These are phyloP conservation scores for Drosophila cracens DNA, from an alignment of 2,888 invertebrate species.

Conservation along the genomic window DNA sequence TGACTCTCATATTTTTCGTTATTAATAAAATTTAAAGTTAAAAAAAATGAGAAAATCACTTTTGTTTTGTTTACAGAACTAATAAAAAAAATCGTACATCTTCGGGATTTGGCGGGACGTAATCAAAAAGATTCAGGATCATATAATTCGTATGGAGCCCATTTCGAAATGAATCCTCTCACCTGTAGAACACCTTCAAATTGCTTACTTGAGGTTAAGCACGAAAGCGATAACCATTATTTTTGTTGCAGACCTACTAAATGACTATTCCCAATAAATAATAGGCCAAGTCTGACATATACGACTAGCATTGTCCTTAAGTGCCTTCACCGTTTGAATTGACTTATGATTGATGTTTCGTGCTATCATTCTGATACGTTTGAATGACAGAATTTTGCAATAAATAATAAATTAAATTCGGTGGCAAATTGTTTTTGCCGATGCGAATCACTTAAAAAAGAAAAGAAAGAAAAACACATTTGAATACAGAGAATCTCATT, in stretches of 20 bases:
- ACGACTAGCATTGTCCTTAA: neutral
- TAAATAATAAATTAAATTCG: neutral
- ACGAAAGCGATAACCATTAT: constrained; percentile 1
- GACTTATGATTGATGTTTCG: neutral
- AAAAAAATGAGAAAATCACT: neutral
- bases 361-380: neutral
- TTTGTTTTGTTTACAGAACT: neutral
- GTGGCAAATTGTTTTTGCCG: neutral
- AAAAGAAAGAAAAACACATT: too few species aligned
- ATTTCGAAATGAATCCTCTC: neutral
- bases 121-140: too few species aligned
- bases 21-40: too few species aligned
- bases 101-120: too few species aligned
- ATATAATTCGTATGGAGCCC: too few species aligned
- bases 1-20: neutral
- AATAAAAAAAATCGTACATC: neutral
- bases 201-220: constrained; percentile 13
- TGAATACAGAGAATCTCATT: too few species aligned
- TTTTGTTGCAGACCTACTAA: neutral
- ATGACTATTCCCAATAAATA: neutral
- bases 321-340: neutral
- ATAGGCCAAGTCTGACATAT: neutral
- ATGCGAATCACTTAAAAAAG: too few species aligned
- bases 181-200: neutral
- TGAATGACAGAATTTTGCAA: neutral